A percentile compares a stretch with the other conserved stretches of the same genome.
phyloP scores from a whole-genome alignment of 2,797 vertebrate species.

The Phataginus tricuspis region DNA sequence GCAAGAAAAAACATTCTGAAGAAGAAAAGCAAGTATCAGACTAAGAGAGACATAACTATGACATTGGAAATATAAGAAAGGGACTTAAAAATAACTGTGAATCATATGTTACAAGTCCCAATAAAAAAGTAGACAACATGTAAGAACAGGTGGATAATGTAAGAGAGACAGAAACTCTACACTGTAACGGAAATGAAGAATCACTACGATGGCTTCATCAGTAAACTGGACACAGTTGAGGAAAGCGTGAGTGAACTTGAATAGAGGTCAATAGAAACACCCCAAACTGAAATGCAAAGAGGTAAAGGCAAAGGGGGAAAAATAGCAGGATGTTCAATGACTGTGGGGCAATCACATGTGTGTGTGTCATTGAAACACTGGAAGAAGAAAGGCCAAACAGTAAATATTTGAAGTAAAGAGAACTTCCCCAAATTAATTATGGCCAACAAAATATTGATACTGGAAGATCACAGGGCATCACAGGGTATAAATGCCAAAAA shows the following conservation, averaged over 20 bases:
- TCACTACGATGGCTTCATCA: no score
- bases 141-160: neutral
- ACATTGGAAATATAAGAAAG: neutral
- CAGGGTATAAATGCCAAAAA: neutral
- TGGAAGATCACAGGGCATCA: neutral
- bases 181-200: neutral
- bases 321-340: neutral
- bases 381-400: neutral
- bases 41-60: neutral
- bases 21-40: neutral
- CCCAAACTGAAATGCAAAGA: neutral
- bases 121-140: neutral
- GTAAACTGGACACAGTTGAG: neutral
- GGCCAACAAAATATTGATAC: neutral
- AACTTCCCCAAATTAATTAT: neutral
- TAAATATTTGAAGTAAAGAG: neutral
- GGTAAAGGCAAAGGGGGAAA: neutral
- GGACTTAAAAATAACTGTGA: neutral
- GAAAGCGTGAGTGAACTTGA: neutral
- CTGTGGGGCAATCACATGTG: neutral
- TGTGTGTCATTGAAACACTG: neutral
- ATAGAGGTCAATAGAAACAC: neutral
- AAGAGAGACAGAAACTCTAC: neutral
- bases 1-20: neutral
- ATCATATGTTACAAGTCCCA: neutral